phyloP scores from a whole-genome alignment of 2,113 vertebrate genomes.

The Oxygymnocypris stewartii region DNA sequence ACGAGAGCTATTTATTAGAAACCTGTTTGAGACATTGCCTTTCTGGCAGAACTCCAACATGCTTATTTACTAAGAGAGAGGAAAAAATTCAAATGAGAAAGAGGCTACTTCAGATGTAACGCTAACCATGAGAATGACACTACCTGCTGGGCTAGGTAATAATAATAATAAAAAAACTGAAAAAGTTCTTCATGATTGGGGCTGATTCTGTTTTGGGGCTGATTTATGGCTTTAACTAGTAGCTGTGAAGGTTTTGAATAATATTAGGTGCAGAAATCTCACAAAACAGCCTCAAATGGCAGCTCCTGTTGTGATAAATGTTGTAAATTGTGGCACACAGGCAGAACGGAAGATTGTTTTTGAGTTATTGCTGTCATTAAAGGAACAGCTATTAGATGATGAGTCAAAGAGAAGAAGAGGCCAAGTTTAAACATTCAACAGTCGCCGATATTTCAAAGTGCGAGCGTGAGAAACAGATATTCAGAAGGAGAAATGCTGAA shows the following conservation, averaged over 20 bases:
- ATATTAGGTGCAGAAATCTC: background rate
- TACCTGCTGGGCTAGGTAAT: conserved; percentile 2
- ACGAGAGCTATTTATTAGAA: conserved; percentile 55
- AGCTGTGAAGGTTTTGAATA: conserved; percentile 20
- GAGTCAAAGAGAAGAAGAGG: conserved; percentile 15
- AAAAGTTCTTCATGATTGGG: background rate
- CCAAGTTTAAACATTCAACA: conserved; percentile 3
- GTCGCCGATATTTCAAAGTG: background rate
- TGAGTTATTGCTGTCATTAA: conserved; percentile 30
- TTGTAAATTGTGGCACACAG: background rate
- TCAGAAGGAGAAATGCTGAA: background rate
- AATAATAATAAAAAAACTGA: too few species aligned
- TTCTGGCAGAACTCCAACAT: conserved; percentile 38
- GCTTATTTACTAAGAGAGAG: conserved; percentile 37
- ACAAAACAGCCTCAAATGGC: conserved; percentile 22
- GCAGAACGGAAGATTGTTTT: conserved; percentile 12
- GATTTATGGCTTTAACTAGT: conserved; percentile 30
- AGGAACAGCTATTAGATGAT: conserved; percentile 37
- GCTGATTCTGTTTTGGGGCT: conserved; percentile 32
- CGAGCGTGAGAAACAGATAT: background rate
- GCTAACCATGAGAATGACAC: conserved; percentile 13
- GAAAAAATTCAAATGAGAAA: conserved; percentile 43
- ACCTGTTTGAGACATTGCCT: conserved; percentile 48
- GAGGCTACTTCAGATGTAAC: conserved; percentile 22
- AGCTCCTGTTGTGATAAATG: conserved; percentile 13